Evolutionary conservation across 2,888 invertebrate genomes (phyloP).

Genomic region (Ennomos fuscantarius): DNA sequence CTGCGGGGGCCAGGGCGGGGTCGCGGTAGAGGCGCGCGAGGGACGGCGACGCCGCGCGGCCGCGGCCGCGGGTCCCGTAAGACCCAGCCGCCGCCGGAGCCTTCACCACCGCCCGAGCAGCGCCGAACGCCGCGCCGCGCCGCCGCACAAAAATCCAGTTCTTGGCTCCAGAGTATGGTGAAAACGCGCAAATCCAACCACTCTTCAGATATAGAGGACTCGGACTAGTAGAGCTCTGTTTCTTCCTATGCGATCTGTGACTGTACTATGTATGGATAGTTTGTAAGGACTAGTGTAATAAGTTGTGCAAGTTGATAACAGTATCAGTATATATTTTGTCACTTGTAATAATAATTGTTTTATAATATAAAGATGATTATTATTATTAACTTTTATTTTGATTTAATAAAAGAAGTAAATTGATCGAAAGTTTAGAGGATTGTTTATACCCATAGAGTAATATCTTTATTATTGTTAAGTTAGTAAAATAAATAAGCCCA

Average conservation of each 20-base stretch:
- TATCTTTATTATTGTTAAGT: too few relatives aligned
- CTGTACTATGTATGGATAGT: background rate
- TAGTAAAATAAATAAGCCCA: too few relatives aligned
- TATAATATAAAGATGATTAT: background rate
- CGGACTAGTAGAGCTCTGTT: conserved; percentile 54
- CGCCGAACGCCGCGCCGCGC: conserved; percentile 73
- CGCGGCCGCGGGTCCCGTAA: conserved; percentile 42
- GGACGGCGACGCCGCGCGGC: conserved; percentile 40
- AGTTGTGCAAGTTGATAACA: too few relatives aligned
- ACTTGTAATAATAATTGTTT: background rate
- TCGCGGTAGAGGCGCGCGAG: conserved; percentile 30
- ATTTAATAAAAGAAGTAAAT: too few relatives aligned
- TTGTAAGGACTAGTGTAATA: too few relatives aligned
- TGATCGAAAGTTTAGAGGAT: too few relatives aligned
- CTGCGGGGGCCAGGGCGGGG: conserved; percentile 42
- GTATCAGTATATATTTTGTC: too few relatives aligned
- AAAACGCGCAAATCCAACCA: conserved; percentile 55
- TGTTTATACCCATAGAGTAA: too few relatives aligned
- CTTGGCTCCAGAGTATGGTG: conserved; percentile 65
- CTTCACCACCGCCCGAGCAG: conserved; percentile 54
- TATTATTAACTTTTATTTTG: too few relatives aligned
- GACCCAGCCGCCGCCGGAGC: conserved; percentile 52
- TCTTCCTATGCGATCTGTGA: background rate
- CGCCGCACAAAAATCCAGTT: conserved; percentile 65
- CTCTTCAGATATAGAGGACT: conserved; percentile 67